phyloP scores from a whole-genome alignment of 2,113 vertebrate species.

The Saguinus midas region DNA sequence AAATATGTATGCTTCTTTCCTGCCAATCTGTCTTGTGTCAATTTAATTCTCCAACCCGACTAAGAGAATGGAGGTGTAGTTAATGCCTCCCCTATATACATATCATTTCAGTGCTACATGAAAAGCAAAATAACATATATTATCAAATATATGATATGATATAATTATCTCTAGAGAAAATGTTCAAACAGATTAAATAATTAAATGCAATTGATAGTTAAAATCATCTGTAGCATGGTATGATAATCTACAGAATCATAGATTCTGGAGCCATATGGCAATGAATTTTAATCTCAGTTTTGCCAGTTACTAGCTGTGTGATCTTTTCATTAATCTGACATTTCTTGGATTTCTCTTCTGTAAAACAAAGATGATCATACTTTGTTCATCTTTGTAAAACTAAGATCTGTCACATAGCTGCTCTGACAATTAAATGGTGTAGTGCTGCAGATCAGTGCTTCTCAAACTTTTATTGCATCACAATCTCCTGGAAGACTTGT shows the following conservation, averaged over 20 bases:
- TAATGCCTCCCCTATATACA: background rate
- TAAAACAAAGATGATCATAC: background rate
- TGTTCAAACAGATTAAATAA: background rate
- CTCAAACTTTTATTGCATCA: background rate
- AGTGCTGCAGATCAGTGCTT: background rate
- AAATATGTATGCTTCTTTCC: background rate
- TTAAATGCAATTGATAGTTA: background rate
- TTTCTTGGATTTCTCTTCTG: background rate
- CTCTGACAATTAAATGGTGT: background rate
- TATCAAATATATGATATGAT: background rate
- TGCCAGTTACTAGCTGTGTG: background rate
- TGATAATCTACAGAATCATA: background rate
- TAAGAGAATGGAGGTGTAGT: background rate
- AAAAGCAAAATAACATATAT: background rate
- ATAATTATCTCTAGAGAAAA: background rate
- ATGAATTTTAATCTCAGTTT: background rate
- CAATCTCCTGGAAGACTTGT: background rate
- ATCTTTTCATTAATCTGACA: background rate
- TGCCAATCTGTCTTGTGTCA: background rate
- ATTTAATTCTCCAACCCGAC: background rate
- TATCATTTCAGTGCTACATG: background rate
- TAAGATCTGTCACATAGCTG: background rate
- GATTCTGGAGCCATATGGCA: background rate
- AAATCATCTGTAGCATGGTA: background rate
- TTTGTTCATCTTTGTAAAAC: background rate